phyloP scores from a whole-genome alignment of 2,113 vertebrate species.

The Rhinogobius similis region DNA sequence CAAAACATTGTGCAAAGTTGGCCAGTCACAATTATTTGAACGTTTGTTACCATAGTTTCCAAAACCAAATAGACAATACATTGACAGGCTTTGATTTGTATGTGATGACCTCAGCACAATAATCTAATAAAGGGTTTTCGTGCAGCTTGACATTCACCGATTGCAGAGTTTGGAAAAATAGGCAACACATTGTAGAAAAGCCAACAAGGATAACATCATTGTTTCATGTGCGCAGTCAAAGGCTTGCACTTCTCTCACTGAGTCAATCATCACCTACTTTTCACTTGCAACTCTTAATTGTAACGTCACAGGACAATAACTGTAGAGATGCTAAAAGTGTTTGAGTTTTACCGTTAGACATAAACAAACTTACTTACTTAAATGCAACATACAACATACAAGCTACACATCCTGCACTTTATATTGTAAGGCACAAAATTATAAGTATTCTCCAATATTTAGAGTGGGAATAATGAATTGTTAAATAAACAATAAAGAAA shows the following conservation, averaged over 20 bases:
- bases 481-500: background rate
- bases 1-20: no score
- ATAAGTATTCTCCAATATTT: background rate
- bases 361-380: background rate
- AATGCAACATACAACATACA: no score
- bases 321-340: background rate
- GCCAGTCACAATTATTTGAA: background rate
- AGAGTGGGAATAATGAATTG: background rate
- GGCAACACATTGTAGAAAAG: background rate
- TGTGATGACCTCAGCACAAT: background rate
- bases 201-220: background rate
- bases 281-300: background rate
- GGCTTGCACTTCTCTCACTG: background rate
- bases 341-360: background rate
- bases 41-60: background rate
- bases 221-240: background rate
- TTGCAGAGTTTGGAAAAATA: background rate
- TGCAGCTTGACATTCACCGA: background rate
- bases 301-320: background rate
- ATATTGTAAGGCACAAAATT: no score
- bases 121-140: background rate
- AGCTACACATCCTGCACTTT: no score
- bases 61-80: background rate
- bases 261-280: background rate
- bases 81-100: background rate